Conservation (phyloP, 2,888 invertebrate genomes). For the Drosophila fulvimacula region DNA sequence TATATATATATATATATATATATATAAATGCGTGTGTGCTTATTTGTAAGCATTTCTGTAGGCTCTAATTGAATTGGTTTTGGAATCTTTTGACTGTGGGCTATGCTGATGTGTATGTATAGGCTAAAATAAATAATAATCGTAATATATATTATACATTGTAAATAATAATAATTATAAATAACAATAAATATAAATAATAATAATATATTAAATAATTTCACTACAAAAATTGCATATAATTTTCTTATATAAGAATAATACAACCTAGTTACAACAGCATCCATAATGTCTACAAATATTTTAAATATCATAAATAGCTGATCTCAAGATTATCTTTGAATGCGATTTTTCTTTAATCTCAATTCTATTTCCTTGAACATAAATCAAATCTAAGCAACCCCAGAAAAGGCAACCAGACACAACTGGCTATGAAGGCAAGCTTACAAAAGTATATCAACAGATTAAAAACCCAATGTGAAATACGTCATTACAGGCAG, state of each 20-base stretch:
- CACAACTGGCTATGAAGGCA: background rate
- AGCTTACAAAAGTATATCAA: background rate
- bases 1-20: background rate
- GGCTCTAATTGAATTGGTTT: constrained; percentile 6
- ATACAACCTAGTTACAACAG: too few species aligned
- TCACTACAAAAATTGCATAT: too few species aligned
- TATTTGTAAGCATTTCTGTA: background rate
- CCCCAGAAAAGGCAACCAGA: background rate
- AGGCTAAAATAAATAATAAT: too few species aligned
- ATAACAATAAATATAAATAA: too few species aligned
- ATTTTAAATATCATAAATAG: background rate
- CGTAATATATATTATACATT: too few species aligned
- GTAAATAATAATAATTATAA: too few species aligned
- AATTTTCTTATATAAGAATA: too few species aligned
- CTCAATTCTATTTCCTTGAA: background rate
- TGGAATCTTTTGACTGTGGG: background rate
- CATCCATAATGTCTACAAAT: too few species aligned
- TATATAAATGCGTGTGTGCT: too few species aligned
- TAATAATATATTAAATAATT: too few species aligned
- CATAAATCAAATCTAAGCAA: constrained; percentile 2
- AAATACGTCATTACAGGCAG: background rate
- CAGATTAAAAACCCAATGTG: background rate
- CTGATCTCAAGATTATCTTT: background rate
- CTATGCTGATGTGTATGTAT: background rate
- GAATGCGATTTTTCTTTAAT: background rate